Conservation (phyloP, 2,113 vertebrate species). For the Albula glossodonta region DNA sequence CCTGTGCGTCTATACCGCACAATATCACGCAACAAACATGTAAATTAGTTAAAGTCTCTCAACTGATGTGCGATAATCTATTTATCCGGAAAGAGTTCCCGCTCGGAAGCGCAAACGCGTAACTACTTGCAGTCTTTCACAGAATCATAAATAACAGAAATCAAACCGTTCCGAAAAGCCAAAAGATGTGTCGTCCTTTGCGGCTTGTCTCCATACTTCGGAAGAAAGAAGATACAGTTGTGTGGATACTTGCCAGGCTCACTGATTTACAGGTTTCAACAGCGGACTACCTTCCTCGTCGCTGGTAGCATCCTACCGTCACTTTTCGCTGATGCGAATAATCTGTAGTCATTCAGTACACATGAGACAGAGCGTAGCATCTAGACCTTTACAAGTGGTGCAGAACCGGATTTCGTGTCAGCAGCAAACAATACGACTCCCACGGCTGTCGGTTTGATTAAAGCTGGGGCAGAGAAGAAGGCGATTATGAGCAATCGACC, state of each 20-base stretch:
- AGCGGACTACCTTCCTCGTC: neutral
- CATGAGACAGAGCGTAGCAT: neutral
- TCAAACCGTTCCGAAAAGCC: neutral
- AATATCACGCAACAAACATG: neutral
- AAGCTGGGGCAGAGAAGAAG: neutral
- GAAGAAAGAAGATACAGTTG: neutral
- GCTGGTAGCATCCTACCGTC: neutral
- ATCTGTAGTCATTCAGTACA: neutral
- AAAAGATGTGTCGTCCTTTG: neutral
- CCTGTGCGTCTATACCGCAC: neutral
- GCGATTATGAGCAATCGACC: neutral
- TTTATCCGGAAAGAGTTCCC: neutral
- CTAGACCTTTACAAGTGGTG: neutral
- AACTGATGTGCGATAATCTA: neutral
- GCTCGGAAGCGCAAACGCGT: neutral
- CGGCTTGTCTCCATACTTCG: neutral
- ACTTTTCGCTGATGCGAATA: neutral
- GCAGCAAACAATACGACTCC: neutral
- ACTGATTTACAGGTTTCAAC: neutral
- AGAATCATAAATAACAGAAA: neutral
- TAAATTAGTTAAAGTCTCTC: no score
- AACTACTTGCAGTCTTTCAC: neutral
- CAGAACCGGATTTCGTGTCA: neutral
- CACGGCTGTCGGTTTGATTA: neutral
- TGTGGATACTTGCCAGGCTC: neutral